Conservation (phyloP, 2,113 vertebrate genomes). For the Ictidomys tridecemlineatus region DNA sequence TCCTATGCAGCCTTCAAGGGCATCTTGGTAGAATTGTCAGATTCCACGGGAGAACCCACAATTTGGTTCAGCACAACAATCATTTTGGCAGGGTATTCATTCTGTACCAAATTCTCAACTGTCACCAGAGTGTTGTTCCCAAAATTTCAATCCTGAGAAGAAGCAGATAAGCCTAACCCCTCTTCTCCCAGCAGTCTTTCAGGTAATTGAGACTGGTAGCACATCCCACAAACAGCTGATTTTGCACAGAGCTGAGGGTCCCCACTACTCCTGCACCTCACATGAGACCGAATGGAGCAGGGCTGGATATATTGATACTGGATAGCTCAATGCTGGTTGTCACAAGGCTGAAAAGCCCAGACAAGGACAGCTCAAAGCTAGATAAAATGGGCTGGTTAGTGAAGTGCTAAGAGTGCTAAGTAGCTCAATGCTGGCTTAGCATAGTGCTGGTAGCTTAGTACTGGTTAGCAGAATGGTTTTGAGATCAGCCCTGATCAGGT, state of each 20-base stretch:
- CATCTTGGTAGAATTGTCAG: neutral
- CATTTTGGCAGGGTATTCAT: neutral
- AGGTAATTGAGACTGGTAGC: neutral
- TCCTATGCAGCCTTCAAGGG: neutral
- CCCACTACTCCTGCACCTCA: neutral
- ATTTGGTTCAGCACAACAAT: fast-evolving
- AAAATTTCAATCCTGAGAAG: neutral
- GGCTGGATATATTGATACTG: neutral
- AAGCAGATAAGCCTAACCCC: neutral
- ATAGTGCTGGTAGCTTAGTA: neutral
- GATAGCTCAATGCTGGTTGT: neutral
- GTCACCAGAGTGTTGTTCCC: neutral
- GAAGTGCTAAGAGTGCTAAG: neutral
- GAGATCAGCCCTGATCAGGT: neutral
- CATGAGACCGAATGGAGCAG: neutral
- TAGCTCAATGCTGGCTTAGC: too few species aligned
- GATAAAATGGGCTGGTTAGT: neutral
- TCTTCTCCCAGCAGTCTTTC: neutral
- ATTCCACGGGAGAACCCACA: neutral
- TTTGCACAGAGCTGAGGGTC: neutral
- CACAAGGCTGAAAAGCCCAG: neutral
- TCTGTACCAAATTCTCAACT: neutral
- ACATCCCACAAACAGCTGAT: neutral
- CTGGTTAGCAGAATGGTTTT: neutral
- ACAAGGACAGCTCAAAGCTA: too few species aligned